phyloP scores from a whole-genome alignment of 2,888 invertebrate species.

The Cepaea hortensis region DNA sequence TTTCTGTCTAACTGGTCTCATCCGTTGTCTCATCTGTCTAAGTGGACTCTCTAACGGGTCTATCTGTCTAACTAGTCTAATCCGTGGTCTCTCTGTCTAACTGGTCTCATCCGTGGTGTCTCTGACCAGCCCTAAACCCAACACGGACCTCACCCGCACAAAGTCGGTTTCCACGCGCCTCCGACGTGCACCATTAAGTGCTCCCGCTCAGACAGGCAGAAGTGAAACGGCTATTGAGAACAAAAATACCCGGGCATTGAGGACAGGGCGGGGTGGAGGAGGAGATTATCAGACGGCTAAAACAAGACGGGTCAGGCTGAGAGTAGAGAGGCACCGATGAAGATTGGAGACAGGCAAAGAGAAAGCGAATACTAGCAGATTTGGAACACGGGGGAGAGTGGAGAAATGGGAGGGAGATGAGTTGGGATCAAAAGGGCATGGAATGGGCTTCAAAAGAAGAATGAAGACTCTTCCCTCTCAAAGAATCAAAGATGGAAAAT shows the following conservation, averaged over 20 bases:
- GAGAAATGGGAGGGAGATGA: not conserved
- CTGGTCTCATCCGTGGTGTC: not conserved
- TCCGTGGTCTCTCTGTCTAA: not conserved
- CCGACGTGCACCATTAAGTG: not conserved
- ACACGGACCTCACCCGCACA: not conserved
- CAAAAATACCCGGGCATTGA: not conserved
- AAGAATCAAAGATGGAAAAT: constrained; percentile 45
- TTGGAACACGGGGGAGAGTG: not conserved
- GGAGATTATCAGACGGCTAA: not conserved
- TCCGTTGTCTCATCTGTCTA: too few relatives aligned
- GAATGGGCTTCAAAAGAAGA: constrained; percentile 14
- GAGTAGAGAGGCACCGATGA: not conserved
- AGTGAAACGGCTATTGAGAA: not conserved
- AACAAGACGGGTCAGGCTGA: not conserved
- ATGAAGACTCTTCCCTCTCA: constrained; percentile 1
- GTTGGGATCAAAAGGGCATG: not conserved
- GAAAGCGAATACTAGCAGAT: not conserved
- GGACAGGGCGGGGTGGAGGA: not conserved
- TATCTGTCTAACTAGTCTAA: too few relatives aligned
- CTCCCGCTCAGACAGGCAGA: not conserved
- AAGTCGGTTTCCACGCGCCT: not conserved
- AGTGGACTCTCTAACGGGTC: too few relatives aligned
- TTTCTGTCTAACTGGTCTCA: too few relatives aligned
- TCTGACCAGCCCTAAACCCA: not conserved
- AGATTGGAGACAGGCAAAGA: not conserved